Base-by-base conservation (phyloP, 2,797 vertebrate genomes). In the Notolepis coatsorum region DNA sequence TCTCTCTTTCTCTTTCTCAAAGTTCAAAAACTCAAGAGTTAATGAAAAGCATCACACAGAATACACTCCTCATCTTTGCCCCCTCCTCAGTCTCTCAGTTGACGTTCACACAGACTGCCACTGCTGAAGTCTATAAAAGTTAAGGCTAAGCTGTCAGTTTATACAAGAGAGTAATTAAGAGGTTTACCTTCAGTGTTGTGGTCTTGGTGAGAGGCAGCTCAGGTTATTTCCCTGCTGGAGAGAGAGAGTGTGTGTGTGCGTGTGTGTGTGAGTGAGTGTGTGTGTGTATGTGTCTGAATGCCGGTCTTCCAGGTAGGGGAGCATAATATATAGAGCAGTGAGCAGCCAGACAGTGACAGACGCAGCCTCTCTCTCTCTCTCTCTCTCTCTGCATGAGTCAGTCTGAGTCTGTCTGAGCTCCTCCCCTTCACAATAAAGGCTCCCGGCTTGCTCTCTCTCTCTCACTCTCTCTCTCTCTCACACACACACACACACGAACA, bases 261-360 rank as follows among this genome's bases (percentile, higher is more conserved):
- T 21, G 56, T n/a, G 55, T 33, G 39, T 18, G 20, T 13, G 39
- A 42, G 39, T 3, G 41, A 57, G 15, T 21, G 24, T 9, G 28
- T 58, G 46, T 58, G 45, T 47, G 38, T 35, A 56, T 12, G 54
- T 3, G 71, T 38, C 49, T 65, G 65, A 49, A 50, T 78, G 80
- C 63, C 61, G 77, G 61, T 30, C 68, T 64, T 66, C 71, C 94
- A 94, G 94, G 93, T 94, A 87, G 75, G 58, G 50, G 33, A 61
- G 75, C 62, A 73, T 69, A 79, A 85, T 95, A 89, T 94, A 96
- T 94, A 94, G 77, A 83, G 84, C 57, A 12, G 56, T 13, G 70
- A 81, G 81, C 81, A 84, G 86, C 83, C 90, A 92, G 85, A 87
- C 88, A 46, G 78, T 87, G 88, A 89, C 84, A 89, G 85, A 88